phyloP scores from a whole-genome alignment of 2,797 vertebrate species.

The Coranthus polyacanthus region DNA sequence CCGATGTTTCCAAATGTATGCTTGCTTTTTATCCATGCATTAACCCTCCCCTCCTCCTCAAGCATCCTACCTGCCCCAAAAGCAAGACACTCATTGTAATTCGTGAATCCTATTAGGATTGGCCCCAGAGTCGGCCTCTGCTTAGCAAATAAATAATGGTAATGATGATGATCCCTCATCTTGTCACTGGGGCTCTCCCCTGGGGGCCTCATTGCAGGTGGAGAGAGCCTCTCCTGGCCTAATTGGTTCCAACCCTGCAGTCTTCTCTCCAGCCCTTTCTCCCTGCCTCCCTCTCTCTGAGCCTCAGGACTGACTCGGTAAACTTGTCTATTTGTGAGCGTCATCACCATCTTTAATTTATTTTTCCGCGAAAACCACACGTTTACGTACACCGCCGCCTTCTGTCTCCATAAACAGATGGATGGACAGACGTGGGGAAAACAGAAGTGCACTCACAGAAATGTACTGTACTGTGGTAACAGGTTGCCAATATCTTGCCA shows the following conservation, averaged over 20 bases:
- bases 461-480: slow-evolving; percentile 31
- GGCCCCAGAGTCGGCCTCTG: slow-evolving; percentile 86
- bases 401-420: slow-evolving; percentile 25
- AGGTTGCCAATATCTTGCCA: slow-evolving; percentile 31
- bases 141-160: slow-evolving; percentile 90
- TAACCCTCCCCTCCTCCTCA: slow-evolving; percentile 34
- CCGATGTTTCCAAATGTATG: slow-evolving; percentile 43
- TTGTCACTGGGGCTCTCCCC: slow-evolving; percentile 84
- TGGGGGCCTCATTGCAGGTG: slow-evolving; percentile 81
- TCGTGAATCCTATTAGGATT: slow-evolving; percentile 84
- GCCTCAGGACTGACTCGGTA: slow-evolving; percentile 54
- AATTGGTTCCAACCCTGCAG: slow-evolving; percentile 88
- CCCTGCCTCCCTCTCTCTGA: slow-evolving; percentile 35
- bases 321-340: slow-evolving; percentile 59
- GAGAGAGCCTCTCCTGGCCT: slow-evolving; percentile 78
- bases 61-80: slow-evolving; percentile 56
- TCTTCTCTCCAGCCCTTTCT: slow-evolving; percentile 77
- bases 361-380: slow-evolving; percentile 53
- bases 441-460: slow-evolving; percentile 14
- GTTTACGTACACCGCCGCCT: slow-evolving; percentile 33
- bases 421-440: slow-evolving; percentile 24
- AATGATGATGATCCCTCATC: slow-evolving; percentile 90
- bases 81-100: slow-evolving; percentile 81
- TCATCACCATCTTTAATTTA: slow-evolving; percentile 56
- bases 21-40: slow-evolving; percentile 50